Evolutionary conservation across 2,888 invertebrate genomes (phyloP), one percentile per base, ranked within the genome.

Genomic region (Dryococelus australis): DNA sequence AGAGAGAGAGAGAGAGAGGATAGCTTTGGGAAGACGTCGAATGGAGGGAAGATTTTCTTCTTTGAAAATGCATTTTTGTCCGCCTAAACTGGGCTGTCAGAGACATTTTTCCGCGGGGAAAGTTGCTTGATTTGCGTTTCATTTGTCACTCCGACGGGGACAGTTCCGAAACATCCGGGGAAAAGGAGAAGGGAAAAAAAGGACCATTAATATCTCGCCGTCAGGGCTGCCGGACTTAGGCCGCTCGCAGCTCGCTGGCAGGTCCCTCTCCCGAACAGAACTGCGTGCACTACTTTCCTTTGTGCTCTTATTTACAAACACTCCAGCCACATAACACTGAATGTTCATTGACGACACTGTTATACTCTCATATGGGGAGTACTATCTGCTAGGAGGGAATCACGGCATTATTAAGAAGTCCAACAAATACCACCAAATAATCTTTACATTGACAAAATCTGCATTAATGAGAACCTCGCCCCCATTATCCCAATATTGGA

Each of bases 61-160:
- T 81, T 87, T 43, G 87, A 35, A 79, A 83, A 87, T 84, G 85
- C 85, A 87, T 87, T 87, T 84, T 87, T 87, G 87, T 87, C 87
- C 87, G 79, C 79, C 87, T 87, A 87, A 83, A 87, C 87, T 87
- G 87, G 84, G 87, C 85, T 87, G 87, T 87, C 87, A 87, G 78
- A 85, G 85, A 84, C 88, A 86, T 87, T 88, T 87, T 83, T 43
- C 83, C 43, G 28, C 28, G 83, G 65, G 16, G 65, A 65, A 83
- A 83, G 83, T 83, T 83, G 83, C 83, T 83, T 83, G 83, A 83
- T 83, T 83, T 83, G 83, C 83, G 83, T 83, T 83, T 83, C 83
- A 83, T 83, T 83, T 83, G 83, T 83, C 83, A 83, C 65, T 65
- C 83, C 83, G 83, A 35, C 28, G 28, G 83, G 79, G 83, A 35